phyloP scores from a whole-genome alignment of 1,140 invertebrate species.

The Tyrophagus putrescentiae region DNA sequence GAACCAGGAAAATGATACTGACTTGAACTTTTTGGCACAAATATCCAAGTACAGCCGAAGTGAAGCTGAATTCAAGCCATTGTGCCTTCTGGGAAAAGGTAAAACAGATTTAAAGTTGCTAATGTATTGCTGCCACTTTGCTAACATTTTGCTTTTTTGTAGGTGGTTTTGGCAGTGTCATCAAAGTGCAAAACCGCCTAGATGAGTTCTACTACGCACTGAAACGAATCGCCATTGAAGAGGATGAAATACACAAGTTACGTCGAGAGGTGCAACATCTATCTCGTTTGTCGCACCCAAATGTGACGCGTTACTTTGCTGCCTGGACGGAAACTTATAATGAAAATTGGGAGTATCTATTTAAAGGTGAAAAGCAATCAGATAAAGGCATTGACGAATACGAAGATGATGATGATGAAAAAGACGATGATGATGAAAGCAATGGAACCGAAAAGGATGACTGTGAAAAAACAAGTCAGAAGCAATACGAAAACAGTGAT shows the following conservation, averaged over 20 bases:
- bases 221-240: neutral
- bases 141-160: neutral
- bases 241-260: neutral
- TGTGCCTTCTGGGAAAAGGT: conserved; percentile 4
- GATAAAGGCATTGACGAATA: neutral
- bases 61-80: too few species aligned
- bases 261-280: neutral
- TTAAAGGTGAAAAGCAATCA: neutral
- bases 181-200: neutral
- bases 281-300: neutral
- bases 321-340: neutral
- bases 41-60: too few species aligned
- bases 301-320: neutral
- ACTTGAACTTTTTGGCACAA: too few species aligned
- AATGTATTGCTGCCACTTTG: neutral
- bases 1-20: too few species aligned
- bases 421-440: neutral
- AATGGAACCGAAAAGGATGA: too few species aligned
- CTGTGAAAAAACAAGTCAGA: too few species aligned
- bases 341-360: neutral
- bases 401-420: neutral
- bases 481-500: neutral
- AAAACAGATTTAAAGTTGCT: too few species aligned
- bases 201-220: neutral
- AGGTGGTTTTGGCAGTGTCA: neutral